A percentile compares a stretch with the other conserved stretches of the same genome.
Evolutionary conservation across 2,797 vertebrate species (phyloP).

Genomic region (Enteromius radiatus): DNA sequence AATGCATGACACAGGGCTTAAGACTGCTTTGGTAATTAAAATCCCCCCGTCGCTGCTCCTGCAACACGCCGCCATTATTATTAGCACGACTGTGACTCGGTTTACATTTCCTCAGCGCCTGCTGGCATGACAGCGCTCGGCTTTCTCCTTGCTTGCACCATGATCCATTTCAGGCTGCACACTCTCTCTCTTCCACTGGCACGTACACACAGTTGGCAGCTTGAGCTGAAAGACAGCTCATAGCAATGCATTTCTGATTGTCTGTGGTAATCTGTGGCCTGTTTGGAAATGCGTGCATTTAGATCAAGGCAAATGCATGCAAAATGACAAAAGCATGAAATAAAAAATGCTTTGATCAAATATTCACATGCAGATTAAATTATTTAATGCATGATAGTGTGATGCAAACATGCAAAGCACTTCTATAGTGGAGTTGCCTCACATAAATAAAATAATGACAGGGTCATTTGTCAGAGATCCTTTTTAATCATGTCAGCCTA

Average conservation of each 20-base stretch:
- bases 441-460: neutral
- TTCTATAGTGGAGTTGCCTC: neutral
- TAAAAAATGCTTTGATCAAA: neutral
- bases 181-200: neutral
- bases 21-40: constrained; percentile 70
- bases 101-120: constrained; percentile 39
- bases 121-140: constrained; percentile 16
- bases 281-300: neutral
- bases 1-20: constrained; percentile 70
- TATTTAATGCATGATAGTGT: neutral
- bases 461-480: constrained; percentile 6
- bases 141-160: constrained; percentile 32
- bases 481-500: constrained; percentile 3
- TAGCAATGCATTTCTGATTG: constrained; percentile 1
- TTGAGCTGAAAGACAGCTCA: neutral
- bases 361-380: neutral
- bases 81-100: constrained; percentile 44
- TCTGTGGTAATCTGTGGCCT: constrained; percentile 12
- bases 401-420: neutral
- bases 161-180: constrained; percentile 23
- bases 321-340: neutral
- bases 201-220: neutral
- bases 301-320: neutral
- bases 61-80: constrained; percentile 65
- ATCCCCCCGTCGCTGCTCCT: constrained; percentile 65